Base-by-base conservation (phyloP, 2,113 vertebrate genomes). In the Dipodomys merriami region DNA sequence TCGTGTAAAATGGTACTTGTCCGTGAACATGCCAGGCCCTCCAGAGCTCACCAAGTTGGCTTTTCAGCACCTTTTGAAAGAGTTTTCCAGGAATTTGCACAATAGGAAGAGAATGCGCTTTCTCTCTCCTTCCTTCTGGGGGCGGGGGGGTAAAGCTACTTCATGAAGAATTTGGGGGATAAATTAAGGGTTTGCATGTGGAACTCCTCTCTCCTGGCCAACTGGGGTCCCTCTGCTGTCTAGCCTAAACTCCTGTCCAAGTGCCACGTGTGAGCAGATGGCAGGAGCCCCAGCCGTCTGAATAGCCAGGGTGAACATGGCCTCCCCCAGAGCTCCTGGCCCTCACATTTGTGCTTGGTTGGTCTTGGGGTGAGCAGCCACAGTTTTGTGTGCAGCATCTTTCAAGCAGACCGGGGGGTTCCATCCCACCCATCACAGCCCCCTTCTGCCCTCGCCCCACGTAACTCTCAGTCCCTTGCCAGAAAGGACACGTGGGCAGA, bases 1-100 rank as follows among this genome's bases (percentile, higher is more conserved):
- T 19, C 2, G 64, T 10, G 44, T 46, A 18, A 81, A 22, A 71
- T 92, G 5, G 7, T 88, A 82, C 77, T 89, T 16, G 94, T 57
- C 67, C 27, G 94, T 30, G 83, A 83, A 83, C 96, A 94, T 49
- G 76, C 44, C 90, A 65, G 91, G 15, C 86, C 84, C 82, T 82
- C 83, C 80, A 94, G 7, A 88, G 90, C 79, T 95, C 91, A 83
- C 25, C 69, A 83, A 35, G 20, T 64, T 88, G 76, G 74, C 29
- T 53, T 78, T 91, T 84, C 44, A 65, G 84, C 60, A 60, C 33
- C 85, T 77, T 78, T 80, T 30, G n/a, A 39, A 49, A 77, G 80
- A 57, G 15, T 57, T 29, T 76, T 25, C 88, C 20, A 85, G 23
- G 27, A 30, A 46, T 91, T 89, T 83, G 91, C 80, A 39, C 29